phyloP scores from a whole-genome alignment of 2,888 invertebrate genomes.

The Cloeon dipterum region DNA sequence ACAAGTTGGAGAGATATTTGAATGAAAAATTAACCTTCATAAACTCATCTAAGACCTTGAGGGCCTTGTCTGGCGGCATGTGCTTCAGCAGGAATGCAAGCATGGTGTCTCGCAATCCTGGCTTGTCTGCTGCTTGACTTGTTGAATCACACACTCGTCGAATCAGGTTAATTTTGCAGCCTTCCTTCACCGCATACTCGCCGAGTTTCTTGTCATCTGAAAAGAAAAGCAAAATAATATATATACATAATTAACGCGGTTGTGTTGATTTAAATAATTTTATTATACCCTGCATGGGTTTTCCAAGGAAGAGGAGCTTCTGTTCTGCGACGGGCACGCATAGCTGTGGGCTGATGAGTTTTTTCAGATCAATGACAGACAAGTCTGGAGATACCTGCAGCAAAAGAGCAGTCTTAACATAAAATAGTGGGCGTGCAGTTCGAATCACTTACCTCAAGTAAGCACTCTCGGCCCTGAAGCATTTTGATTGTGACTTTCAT shows the following conservation, averaged over 20 bases:
- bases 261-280: not conserved
- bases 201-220: not conserved
- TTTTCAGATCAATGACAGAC: not conserved
- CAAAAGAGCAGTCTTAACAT: no score
- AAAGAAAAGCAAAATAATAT: no score
- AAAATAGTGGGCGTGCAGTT: no score
- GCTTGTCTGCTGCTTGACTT: not conserved
- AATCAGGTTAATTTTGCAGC: not conserved
- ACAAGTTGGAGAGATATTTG: no score
- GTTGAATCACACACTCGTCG: not conserved
- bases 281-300: not conserved
- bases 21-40: no score
- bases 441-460: not conserved
- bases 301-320: not conserved
- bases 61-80: not conserved
- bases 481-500: constrained; percentile 1
- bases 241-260: no score
- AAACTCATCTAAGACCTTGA: not conserved
- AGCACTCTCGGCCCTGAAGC: not conserved
- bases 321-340: not conserved
- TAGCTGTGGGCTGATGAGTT: not conserved
- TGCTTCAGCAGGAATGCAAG: not conserved
- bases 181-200: not conserved
- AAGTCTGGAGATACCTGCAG: constrained; percentile 1
- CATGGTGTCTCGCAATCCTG: not conserved